A percentile compares a stretch with the other conserved stretches of the same genome.
These are phyloP conservation scores for Caenorhabditis becei DNA, from an alignment of 2,888 invertebrate species.

Conservation along the genomic window DNA sequence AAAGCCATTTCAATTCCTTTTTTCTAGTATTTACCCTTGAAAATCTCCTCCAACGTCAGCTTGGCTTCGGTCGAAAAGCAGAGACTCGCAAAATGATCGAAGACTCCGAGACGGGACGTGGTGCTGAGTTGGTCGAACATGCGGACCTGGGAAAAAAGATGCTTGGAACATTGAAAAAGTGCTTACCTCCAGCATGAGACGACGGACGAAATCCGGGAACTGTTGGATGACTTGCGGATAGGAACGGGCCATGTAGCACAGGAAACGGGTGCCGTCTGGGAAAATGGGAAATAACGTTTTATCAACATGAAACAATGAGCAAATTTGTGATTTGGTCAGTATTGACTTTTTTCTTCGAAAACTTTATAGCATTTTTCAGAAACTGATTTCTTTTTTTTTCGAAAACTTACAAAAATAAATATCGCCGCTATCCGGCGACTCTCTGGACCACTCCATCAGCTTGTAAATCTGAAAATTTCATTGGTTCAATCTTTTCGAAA, in stretches of 20 bases:
- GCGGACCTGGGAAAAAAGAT: constrained; percentile 33
- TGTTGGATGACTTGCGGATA: constrained; percentile 54
- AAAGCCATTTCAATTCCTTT: not conserved
- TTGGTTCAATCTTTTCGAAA: too few relatives aligned
- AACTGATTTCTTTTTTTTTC: too few relatives aligned
- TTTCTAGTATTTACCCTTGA: too few relatives aligned
- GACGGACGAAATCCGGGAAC: constrained; percentile 48
- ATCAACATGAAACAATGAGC: not conserved
- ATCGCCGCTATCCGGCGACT: constrained; percentile 41
- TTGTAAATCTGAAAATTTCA: constrained; percentile 40
- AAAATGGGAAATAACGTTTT: too few relatives aligned
- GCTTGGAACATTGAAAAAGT: not conserved
- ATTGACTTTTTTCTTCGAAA: too few relatives aligned
- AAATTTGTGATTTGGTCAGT: too few relatives aligned
- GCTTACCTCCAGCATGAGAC: constrained; percentile 38
- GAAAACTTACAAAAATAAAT: constrained; percentile 29
- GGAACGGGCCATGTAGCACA: constrained; percentile 59
- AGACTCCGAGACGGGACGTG: constrained; percentile 45
- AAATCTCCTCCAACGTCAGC: constrained; percentile 20
- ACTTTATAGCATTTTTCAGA: too few relatives aligned
- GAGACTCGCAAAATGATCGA: constrained; percentile 65
- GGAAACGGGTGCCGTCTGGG: constrained; percentile 61
- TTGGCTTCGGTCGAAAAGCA: constrained; percentile 56
- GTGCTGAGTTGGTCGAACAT: constrained; percentile 59
- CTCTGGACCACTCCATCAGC: constrained; percentile 30